phyloP scores from a whole-genome alignment of 2,888 invertebrate genomes.

The Drosophila helvetica region DNA sequence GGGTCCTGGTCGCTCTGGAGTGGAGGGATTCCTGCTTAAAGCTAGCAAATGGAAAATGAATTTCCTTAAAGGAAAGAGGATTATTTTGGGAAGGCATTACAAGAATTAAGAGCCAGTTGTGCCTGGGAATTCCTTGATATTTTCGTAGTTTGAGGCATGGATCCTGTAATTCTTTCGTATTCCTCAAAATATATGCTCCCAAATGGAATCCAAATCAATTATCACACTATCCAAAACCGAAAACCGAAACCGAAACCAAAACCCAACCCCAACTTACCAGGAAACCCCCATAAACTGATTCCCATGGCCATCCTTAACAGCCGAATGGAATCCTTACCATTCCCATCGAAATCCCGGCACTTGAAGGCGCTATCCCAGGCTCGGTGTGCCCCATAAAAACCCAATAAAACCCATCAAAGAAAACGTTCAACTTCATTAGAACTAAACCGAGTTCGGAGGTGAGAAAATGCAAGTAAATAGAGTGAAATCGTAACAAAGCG shows the following conservation, averaged over 20 bases:
- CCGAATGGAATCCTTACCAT: conserved; percentile 18
- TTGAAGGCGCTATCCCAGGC: conserved; percentile 37
- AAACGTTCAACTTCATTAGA: conserved; percentile 71
- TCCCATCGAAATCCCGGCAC: conserved; percentile 11
- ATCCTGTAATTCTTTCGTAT: no score
- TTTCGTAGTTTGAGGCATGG: not conserved
- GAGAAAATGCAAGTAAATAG: conserved; percentile 68
- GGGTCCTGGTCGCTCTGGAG: not conserved
- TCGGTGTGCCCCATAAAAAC: not conserved
- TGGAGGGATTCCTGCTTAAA: not conserved
- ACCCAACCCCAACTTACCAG: not conserved
- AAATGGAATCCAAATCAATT: conserved; percentile 4
- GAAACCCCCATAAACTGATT: not conserved
- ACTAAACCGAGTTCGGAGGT: conserved; percentile 66
- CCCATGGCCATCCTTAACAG: not conserved
- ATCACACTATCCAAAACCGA: conserved; percentile 6
- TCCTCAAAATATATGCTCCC: no score
- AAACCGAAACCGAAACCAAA: not conserved
- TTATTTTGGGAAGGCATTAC: not conserved
- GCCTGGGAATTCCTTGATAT: not conserved
- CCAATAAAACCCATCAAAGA: conserved; percentile 50
- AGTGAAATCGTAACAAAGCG: conserved; percentile 62
- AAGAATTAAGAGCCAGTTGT: not conserved
- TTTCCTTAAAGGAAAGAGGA: not conserved
- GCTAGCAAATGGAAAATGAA: not conserved